phyloP scores from a whole-genome alignment of 2,888 invertebrate species.

The Aleiodes leptofemur region DNA sequence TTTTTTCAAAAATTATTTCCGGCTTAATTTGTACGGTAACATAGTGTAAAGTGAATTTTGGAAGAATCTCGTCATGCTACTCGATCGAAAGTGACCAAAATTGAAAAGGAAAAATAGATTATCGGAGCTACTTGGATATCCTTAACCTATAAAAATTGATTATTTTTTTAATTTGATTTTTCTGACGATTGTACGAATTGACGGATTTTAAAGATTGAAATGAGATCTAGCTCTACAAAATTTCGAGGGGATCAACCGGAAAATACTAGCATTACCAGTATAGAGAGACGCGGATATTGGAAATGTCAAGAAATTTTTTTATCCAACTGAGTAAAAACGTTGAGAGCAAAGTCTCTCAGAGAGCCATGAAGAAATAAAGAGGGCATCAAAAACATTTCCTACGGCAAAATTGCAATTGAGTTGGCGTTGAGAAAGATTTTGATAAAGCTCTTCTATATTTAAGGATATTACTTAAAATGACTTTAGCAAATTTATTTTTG shows the following conservation, averaged over 20 bases:
- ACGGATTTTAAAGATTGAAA: constrained; percentile 24
- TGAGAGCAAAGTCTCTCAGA: not conserved
- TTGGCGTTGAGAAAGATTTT: not conserved
- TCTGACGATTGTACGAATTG: not conserved
- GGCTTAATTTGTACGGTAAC: too few species aligned
- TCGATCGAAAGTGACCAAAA: too few species aligned
- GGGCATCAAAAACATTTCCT: not conserved
- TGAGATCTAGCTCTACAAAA: not conserved
- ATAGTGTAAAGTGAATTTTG: too few species aligned
- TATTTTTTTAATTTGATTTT: not conserved
- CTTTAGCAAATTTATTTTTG: too few species aligned
- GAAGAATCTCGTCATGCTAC: too few species aligned
- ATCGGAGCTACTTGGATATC: too few species aligned
- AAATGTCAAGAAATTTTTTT: not conserved
- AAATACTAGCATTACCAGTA: constrained; percentile 20
- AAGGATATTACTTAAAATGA: too few species aligned
- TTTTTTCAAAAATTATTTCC: too few species aligned
- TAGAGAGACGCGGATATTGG: not conserved
- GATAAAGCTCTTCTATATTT: not conserved
- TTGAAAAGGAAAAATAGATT: too few species aligned
- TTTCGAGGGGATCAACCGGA: constrained; percentile 10
- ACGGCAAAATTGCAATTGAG: not conserved
- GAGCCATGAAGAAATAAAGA: constrained; percentile 1
- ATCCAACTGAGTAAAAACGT: not conserved
- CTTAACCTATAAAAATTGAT: too few species aligned